Conservation (phyloP, 2,888 invertebrate genomes). For the Hololepta plana region DNA sequence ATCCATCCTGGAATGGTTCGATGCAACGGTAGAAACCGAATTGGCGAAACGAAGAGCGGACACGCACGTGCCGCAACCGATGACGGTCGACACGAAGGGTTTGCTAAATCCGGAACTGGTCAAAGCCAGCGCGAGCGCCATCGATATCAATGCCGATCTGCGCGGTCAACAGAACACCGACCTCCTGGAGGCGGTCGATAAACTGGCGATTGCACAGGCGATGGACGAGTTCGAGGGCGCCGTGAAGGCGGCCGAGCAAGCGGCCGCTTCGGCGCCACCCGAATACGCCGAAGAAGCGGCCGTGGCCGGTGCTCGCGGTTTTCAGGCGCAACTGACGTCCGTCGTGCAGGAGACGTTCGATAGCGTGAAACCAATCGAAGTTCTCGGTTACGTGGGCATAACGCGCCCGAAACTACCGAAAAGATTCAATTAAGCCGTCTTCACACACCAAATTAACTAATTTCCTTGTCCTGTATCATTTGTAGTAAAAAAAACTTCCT, state of each 20-base stretch:
- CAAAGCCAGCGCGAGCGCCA: constrained; percentile 18
- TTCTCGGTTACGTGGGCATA: constrained; percentile 29
- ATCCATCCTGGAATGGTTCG: too few relatives aligned
- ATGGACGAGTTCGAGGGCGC: constrained; percentile 27
- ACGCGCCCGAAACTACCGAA: constrained; percentile 23
- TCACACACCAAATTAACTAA: too few relatives aligned
- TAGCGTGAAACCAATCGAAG: constrained; percentile 26
- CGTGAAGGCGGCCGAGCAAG: constrained; percentile 27
- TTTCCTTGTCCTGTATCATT: too few relatives aligned
- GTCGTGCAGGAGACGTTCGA: constrained; percentile 20
- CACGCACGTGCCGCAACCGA: not conserved
- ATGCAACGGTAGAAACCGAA: not conserved
- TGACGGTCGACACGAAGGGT: constrained; percentile 3
- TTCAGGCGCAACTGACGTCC: constrained; percentile 18
- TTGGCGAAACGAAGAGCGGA: not conserved
- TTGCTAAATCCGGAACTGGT: constrained; percentile 10
- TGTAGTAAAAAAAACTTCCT: too few relatives aligned
- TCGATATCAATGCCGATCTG: constrained; percentile 18
- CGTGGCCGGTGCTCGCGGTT: constrained; percentile 22
- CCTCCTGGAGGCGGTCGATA: constrained; percentile 25
- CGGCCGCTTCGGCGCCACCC: constrained; percentile 26
- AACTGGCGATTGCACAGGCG: constrained; percentile 27
- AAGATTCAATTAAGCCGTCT: constrained; percentile 11
- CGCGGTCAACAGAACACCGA: constrained; percentile 21
- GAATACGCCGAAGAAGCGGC: constrained; percentile 29